phyloP scores from a whole-genome alignment of 2,113 vertebrate genomes.

The Apistogramma diplotaenia region DNA sequence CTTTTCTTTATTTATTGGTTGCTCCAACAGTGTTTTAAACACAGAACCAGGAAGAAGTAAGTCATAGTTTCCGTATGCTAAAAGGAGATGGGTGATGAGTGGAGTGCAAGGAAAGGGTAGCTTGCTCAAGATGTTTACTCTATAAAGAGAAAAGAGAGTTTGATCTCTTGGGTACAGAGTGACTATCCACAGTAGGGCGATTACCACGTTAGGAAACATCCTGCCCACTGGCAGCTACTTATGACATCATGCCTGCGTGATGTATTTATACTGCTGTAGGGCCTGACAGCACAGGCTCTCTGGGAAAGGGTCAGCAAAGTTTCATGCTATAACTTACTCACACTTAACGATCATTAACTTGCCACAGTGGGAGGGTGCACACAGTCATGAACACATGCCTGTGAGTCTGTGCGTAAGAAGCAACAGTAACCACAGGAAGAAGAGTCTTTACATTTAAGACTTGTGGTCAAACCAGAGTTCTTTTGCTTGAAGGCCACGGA shows the following conservation, averaged over 20 bases:
- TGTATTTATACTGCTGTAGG: slow-evolving; percentile 61
- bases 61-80: slow-evolving; percentile 67
- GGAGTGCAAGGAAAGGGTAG: slow-evolving; percentile 31
- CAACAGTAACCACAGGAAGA: slow-evolving; percentile 52
- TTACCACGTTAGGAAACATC: slow-evolving; percentile 74
- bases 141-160: slow-evolving; percentile 58
- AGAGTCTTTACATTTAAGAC: slow-evolving; percentile 54
- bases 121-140: slow-evolving; percentile 70
- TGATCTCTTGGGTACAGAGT: slow-evolving; percentile 58
- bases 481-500: not conserved
- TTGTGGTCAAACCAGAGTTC: slow-evolving; percentile 47
- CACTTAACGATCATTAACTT: slow-evolving; percentile 58
- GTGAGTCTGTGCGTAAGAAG: slow-evolving; percentile 13
- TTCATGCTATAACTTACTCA: slow-evolving; percentile 66
- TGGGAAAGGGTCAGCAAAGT: slow-evolving; percentile 57
- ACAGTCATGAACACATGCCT: not conserved
- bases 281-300: slow-evolving; percentile 43
- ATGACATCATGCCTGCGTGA: slow-evolving; percentile 73
- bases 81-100: slow-evolving; percentile 23
- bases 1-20: slow-evolving; percentile 21
- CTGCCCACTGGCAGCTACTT: slow-evolving; percentile 61
- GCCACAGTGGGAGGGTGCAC: slow-evolving; percentile 3
- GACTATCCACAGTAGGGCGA: slow-evolving; percentile 67
- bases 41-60: slow-evolving; percentile 34
- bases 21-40: slow-evolving; percentile 36